Evolutionary conservation across 92 coral and sea anemone species (phyloP), one percentile per base, ranked within the genome.

Genomic region (Diadumene lineata): DNA sequence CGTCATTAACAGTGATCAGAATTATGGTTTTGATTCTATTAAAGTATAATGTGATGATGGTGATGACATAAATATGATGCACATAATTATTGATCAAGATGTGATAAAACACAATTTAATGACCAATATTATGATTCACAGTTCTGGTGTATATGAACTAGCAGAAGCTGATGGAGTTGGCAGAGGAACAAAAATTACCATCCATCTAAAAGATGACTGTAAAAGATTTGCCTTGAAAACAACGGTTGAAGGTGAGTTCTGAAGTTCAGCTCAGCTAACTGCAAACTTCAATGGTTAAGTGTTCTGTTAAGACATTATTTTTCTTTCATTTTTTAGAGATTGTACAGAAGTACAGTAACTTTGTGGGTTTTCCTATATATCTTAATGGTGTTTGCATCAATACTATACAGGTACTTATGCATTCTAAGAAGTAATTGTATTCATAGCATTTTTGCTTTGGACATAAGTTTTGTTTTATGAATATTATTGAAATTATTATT

Each of bases 351-450:
- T 94, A 94, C 85, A 94, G 98, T 75, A 94, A 94, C 79, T 94
- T 94, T 86, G 98, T 94, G 25, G 94, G 98, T 25, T 94, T 94
- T 74, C 98, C 98, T 55, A 94, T 94, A 50, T 91, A 74, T 74
- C 70, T 94, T 58, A 92, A 94, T 75, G 98, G 98, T 50, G 84
- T 85, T 18, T 91, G 97, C 70, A 94, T 94, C 44, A 94, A 94
- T 81, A 88, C 97, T 56, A 88, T 94, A 55, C 96, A 92, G 94
- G 97, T 89, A 68, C 9, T 31, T n/a, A n/a, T 55, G 61, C 4
- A 55, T 55, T 55, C 23, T 55, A 55, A 58, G 7, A 22, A 6
- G 64, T 15, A 15, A 53, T 13, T 38, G 48, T 38, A 3, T 53
- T 53, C n/a, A n/a, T n/a, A n/a, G n/a, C n/a, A n/a, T n/a, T n/a